A percentile compares a stretch with the other conserved stretches of the same genome.
Evolutionary conservation across 2,797 vertebrate genomes (phyloP).

Genomic region (Picus viridis): DNA sequence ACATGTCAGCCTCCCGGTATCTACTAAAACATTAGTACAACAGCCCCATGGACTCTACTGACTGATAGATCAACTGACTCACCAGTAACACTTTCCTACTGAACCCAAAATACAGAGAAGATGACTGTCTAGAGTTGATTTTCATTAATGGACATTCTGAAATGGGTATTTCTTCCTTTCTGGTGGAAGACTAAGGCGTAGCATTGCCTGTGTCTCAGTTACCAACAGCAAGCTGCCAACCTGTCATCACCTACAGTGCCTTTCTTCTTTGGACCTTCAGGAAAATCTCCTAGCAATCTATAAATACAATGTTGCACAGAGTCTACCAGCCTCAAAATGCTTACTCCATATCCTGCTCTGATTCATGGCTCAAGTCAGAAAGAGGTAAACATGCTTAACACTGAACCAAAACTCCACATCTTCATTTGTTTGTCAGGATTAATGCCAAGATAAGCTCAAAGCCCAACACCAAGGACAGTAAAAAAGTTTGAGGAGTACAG

Average conservation of each 20-base stretch:
- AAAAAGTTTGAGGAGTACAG: not conserved
- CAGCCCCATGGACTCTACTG: not conserved
- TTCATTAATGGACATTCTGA: not conserved
- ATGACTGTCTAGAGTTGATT: not conserved
- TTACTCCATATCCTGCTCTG: not conserved
- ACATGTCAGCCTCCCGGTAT: not conserved
- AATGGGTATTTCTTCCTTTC: not conserved
- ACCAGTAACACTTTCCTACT: not conserved
- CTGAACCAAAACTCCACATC: not conserved
- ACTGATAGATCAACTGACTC: not conserved
- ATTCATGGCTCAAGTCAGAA: not conserved
- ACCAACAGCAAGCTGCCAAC: not conserved
- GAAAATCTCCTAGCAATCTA: not conserved
- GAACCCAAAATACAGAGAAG: not conserved
- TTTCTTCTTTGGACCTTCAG: not conserved
- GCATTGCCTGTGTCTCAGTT: not conserved
- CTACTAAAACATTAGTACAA: not conserved
- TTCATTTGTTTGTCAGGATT: not conserved
- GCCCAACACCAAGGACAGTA: not conserved
- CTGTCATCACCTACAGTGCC: not conserved
- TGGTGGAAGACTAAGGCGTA: not conserved
- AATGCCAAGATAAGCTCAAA: not conserved
- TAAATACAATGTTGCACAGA: not conserved
- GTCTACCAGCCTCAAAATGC: not conserved
- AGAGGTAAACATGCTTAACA: not conserved